Percentiles rank a stretch among this genome's conserved stretches.
These are phyloP conservation scores for Aramus guarauna DNA, from an alignment of 2,113 vertebrate genomes.

Conservation along the genomic window DNA sequence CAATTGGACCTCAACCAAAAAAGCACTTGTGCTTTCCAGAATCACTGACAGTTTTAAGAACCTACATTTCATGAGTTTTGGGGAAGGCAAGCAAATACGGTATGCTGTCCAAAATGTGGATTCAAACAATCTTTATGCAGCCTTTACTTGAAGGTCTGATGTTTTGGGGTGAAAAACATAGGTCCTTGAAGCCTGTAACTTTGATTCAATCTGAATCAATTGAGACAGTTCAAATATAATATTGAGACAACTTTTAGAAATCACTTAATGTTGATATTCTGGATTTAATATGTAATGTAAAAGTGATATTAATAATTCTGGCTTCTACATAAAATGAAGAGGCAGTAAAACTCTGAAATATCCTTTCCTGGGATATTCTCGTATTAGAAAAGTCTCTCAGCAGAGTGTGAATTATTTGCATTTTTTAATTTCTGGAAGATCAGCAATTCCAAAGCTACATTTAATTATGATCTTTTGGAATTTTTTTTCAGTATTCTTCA, in stretches of 20 bases:
- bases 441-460: not conserved
- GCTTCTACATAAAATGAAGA: not conserved
- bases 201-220: not conserved
- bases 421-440: conserved; percentile 15
- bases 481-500: not conserved
- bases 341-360: not conserved
- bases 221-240: not conserved
- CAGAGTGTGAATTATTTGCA: not conserved
- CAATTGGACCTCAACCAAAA: not conserved
- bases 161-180: not conserved
- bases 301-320: not conserved
- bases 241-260: not conserved
- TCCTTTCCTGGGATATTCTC: not conserved
- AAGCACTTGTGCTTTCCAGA: not conserved
- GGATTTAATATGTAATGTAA: not conserved
- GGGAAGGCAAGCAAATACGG: not conserved
- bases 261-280: not conserved
- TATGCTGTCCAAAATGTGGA: not conserved
- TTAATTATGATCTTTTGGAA: not conserved
- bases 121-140: not conserved
- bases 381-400: not conserved
- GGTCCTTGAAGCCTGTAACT: not conserved
- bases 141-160: not conserved
- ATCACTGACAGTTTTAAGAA: not conserved
- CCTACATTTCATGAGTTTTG: not conserved